Evolutionary conservation across 2,797 vertebrate genomes (phyloP).

Genomic region (Gymnoscopelus braueri): DNA sequence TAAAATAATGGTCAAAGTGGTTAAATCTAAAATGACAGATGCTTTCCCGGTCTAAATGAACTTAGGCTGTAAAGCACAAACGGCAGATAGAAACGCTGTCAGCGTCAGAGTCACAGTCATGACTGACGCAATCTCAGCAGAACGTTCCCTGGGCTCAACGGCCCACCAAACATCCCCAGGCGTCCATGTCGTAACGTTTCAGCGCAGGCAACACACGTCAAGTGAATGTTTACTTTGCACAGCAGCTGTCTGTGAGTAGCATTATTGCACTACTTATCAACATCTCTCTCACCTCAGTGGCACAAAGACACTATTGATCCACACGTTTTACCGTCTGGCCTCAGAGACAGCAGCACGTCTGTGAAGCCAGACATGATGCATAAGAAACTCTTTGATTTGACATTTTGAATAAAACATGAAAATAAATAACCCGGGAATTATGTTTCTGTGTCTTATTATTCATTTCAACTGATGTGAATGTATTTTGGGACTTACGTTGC

Average conservation of each 20-base stretch:
- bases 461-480: too few relatives aligned
- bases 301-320: conserved; percentile 55
- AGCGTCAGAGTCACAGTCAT: not conserved
- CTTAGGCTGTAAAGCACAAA: too few relatives aligned
- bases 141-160: not conserved
- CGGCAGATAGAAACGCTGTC: too few relatives aligned
- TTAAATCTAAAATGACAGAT: too few relatives aligned
- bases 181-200: conserved; percentile 18
- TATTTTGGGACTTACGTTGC: too few relatives aligned
- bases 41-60: too few relatives aligned
- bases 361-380: conserved; percentile 6
- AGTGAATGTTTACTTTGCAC: conserved; percentile 34
- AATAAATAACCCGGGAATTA: too few relatives aligned
- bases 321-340: conserved; percentile 35
- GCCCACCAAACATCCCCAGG: conserved; percentile 16
- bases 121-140: conserved; percentile 1
- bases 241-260: conserved; percentile 7
- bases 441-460: too few relatives aligned
- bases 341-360: conserved; percentile 12
- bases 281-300: conserved; percentile 26
- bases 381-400: not conserved
- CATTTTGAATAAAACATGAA: too few relatives aligned
- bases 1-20: too few relatives aligned
- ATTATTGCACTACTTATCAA: conserved; percentile 34
- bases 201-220: conserved; percentile 22